phyloP scores from a whole-genome alignment of 2,797 vertebrate species.

The Ptychadena robeensis region DNA sequence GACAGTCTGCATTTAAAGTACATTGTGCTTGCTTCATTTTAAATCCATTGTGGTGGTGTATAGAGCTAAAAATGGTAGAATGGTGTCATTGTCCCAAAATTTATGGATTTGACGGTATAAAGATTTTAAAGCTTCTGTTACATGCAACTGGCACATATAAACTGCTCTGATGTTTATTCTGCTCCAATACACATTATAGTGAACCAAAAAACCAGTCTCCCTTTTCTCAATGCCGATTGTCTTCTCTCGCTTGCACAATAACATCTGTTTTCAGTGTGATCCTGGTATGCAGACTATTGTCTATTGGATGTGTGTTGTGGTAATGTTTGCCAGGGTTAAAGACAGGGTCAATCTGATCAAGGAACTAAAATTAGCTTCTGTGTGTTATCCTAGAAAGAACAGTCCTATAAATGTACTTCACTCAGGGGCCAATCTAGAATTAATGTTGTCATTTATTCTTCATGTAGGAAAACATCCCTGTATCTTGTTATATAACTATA shows the following conservation, averaged over 20 bases:
- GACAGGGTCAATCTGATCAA: conserved; percentile 86
- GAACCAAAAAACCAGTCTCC: conserved; percentile 42
- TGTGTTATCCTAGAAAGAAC: conserved; percentile 80
- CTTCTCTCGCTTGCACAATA: conserved; percentile 50
- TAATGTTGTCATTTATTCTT: conserved; percentile 55
- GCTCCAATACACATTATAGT: not conserved
- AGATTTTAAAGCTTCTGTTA: not conserved
- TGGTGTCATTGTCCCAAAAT: too few relatives aligned
- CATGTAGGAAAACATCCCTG: not conserved
- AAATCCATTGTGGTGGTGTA: too few relatives aligned
- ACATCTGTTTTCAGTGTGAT: conserved; percentile 84
- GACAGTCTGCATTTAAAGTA: too few relatives aligned
- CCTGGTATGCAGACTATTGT: conserved; percentile 86
- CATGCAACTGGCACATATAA: not conserved
- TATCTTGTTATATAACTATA: not conserved
- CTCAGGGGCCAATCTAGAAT: conserved; percentile 69
- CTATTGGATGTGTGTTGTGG: conserved; percentile 83
- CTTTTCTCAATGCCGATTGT: conserved; percentile 18
- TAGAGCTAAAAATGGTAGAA: too few relatives aligned
- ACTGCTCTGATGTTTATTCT: not conserved
- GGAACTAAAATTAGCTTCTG: conserved; percentile 87
- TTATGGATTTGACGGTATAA: too few relatives aligned
- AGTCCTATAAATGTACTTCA: conserved; percentile 70
- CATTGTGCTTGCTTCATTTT: too few relatives aligned
- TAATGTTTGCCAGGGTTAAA: conserved; percentile 86